Conservation (phyloP, 2,797 vertebrate genomes). For the Xerus rutilus region DNA sequence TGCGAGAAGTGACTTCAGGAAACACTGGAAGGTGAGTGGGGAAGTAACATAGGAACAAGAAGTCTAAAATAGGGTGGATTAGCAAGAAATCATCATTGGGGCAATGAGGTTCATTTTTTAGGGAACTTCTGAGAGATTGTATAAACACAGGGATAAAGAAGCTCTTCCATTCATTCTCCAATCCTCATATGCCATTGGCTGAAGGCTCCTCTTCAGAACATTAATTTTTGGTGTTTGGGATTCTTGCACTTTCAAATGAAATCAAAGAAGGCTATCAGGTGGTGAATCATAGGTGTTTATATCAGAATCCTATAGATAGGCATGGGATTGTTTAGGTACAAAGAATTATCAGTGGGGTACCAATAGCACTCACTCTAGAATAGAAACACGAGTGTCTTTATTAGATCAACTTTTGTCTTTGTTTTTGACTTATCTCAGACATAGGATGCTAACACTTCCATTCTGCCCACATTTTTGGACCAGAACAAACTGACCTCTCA, state of each 20-base stretch:
- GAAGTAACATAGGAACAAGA: not conserved
- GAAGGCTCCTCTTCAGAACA: not conserved
- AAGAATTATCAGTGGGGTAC: not conserved
- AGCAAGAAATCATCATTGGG: not conserved
- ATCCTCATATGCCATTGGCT: not conserved
- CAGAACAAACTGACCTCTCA: not conserved
- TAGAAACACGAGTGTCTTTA: not conserved
- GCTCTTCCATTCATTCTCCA: not conserved
- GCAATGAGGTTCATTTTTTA: fast-evolving
- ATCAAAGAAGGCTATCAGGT: not conserved
- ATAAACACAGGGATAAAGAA: not conserved
- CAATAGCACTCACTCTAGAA: not conserved
- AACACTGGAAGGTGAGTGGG: not conserved
- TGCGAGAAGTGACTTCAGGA: not conserved
- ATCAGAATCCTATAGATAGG: fast-evolving
- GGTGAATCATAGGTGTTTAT: not conserved
- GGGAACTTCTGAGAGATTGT: not conserved
- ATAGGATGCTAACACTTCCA: not conserved
- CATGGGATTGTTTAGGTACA: not conserved
- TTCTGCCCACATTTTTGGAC: not conserved
- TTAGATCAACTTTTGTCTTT: not conserved
- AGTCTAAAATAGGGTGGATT: fast-evolving
- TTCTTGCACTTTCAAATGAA: not conserved
- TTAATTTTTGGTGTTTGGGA: not conserved
- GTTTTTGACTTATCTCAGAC: not conserved